Base-by-base conservation (phyloP, 2,797 vertebrate species). In the Poeciliopsis paucimaculata region DNA sequence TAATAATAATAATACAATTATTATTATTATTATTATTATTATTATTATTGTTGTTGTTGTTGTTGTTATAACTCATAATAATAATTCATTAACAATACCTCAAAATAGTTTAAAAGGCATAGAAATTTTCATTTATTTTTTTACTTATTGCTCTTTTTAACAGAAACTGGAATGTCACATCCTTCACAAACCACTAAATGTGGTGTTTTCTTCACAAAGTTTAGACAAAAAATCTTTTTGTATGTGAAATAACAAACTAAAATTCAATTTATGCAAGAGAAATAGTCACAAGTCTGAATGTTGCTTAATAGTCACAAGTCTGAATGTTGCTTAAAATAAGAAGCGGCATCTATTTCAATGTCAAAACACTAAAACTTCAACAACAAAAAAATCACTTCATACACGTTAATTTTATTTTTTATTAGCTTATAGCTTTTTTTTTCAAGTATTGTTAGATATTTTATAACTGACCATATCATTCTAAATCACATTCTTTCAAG, bases 401-500 rank as follows among this genome's bases (percentile, higher is more conserved):
- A 23, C 23, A 51, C 8, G 9, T 53, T 64, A 6, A 18, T 2
- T 66, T 39, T 39, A 20, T 39, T 13, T 36, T 66, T 66, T 39
- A 66, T 23, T 26, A 16, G 1, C 11, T 43, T 13, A 26, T 15
- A 7, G 26, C 11, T 3, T 1, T 43, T 36, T 68, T 26, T 26
- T 68, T 68, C 20, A 41, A 43, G 10, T n/a, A 70, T 70, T 26
- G 13, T 70, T 15, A 43, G 23, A 26, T 34, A 15, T 0, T 71
- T 34, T 77, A 31, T 13, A 81, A 68, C 74, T 66, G 0, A 13
- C 47, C 39, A n/a, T 23, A 68, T 45, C 55, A 77, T 36, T 77
- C 75, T 80, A 80, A 20, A 79, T 73, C 43, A 28, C 1, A 46
- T 18, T 72, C 28, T 73, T 49, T 16, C 18, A 49, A 73, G 51